These are phyloP conservation scores for Hirtodrosophila alboralis DNA, from an alignment of 2,888 invertebrate species.

Conservation along the genomic window DNA sequence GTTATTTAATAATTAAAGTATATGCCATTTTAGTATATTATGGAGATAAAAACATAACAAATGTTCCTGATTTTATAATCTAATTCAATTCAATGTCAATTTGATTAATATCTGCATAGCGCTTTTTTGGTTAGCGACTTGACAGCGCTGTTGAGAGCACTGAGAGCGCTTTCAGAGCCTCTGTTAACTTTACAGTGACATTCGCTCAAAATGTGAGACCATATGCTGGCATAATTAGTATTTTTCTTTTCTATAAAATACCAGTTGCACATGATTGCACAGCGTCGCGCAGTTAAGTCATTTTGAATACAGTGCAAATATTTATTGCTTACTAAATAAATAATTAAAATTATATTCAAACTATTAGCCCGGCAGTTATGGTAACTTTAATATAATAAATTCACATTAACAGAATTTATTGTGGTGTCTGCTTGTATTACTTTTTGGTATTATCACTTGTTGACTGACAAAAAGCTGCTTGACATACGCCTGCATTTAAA, in stretches of 20 bases:
- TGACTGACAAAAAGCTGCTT: conserved; percentile 42
- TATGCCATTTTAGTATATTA: no score
- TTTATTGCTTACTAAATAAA: background rate
- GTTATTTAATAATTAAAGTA: no score
- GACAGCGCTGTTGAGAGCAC: conserved; percentile 18
- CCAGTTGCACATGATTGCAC: conserved; percentile 45
- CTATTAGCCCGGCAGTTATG: no score
- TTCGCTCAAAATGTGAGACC: conserved; percentile 36
- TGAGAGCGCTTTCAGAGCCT: conserved; percentile 3
- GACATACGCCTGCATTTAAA: background rate
- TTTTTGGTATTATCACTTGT: background rate
- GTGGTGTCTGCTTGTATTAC: background rate
- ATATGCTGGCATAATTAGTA: conserved; percentile 4
- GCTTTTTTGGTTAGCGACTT: conserved; percentile 23
- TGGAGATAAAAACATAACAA: no score
- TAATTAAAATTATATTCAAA: no score
- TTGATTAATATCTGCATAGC: background rate
- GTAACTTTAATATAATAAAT: no score
- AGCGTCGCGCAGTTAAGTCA: background rate
- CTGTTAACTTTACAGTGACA: conserved; percentile 36
- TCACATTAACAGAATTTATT: no score
- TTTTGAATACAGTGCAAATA: conserved; percentile 8
- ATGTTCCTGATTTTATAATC: no score
- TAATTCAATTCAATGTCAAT: background rate
- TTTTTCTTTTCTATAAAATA: conserved; percentile 35